A percentile compares a stretch with the other conserved stretches of the same genome.
These are phyloP conservation scores for Discoglossus pictus DNA, from an alignment of 2,797 vertebrate genomes.

Conservation along the genomic window DNA sequence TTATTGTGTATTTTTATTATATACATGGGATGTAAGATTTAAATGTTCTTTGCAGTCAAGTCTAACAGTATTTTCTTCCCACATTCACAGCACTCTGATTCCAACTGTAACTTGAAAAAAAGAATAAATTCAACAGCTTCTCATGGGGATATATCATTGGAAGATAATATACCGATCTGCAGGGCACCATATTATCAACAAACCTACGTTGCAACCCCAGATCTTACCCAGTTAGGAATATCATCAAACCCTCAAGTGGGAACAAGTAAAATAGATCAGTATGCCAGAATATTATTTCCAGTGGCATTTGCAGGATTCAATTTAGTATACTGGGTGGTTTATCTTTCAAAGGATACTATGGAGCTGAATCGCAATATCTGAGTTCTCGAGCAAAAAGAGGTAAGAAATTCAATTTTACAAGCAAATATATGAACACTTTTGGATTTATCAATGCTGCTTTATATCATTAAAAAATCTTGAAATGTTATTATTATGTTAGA, in stretches of 20 bases:
- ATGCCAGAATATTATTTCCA: constrained; percentile 96
- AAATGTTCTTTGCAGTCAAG: background rate
- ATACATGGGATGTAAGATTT: constrained; percentile 14
- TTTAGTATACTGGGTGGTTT: constrained; percentile 99
- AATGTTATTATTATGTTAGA: too few relatives aligned
- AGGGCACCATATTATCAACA: constrained; percentile 25
- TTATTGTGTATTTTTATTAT: too few relatives aligned
- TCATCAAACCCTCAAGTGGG: constrained; percentile 71
- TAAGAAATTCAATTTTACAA: too few relatives aligned
- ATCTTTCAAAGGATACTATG: constrained; percentile 96
- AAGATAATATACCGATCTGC: constrained; percentile 22
- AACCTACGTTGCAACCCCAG: constrained; percentile 6
- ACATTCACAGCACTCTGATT: constrained; percentile 78
- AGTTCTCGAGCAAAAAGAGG: background rate
- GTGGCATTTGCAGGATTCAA: constrained; percentile 97
- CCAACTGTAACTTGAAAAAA: constrained; percentile 91
- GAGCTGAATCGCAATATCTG: constrained; percentile 58
- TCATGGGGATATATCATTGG: constrained; percentile 27
- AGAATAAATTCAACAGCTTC: constrained; percentile 77
- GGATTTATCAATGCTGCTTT: too few relatives aligned
- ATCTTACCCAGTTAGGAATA: constrained; percentile 18
- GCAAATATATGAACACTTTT: too few relatives aligned
- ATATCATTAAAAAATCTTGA: too few relatives aligned
- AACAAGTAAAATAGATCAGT: constrained; percentile 99
- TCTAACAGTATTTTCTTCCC: constrained; percentile 34